Conservation (phyloP, 2,113 vertebrate genomes). For the Tragelaphus buxtoni region DNA sequence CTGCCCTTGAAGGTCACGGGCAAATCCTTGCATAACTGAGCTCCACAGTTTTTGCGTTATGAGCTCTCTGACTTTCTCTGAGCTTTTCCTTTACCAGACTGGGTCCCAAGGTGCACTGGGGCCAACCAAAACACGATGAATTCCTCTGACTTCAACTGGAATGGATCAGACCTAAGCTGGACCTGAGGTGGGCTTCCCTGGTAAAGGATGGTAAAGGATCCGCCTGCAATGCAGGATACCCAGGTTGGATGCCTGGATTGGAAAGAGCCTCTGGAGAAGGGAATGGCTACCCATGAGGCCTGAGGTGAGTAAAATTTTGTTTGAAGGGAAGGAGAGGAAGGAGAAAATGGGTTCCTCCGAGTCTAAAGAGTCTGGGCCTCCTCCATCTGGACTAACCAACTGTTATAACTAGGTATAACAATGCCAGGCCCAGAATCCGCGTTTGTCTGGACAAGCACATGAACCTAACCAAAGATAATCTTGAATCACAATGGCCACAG, state of each 20-base stretch:
- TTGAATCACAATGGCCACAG: not conserved
- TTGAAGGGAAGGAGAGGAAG: not conserved
- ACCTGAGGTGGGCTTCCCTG: not conserved
- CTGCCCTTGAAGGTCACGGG: not conserved
- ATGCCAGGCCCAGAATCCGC: not conserved
- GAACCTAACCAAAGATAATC: not conserved
- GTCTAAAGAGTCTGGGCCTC: not conserved
- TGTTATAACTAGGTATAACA: not conserved
- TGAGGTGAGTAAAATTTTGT: not conserved
- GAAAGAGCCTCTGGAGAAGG: not conserved
- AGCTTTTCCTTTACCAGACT: not conserved
- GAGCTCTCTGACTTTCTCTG: not conserved
- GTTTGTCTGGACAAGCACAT: not conserved
- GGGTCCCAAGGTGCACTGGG: not conserved
- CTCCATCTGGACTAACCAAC: not conserved
- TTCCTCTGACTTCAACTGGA: not conserved
- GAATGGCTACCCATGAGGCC: not conserved
- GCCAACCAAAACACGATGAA: not conserved
- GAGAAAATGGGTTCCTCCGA: not conserved
- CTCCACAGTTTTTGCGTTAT: not conserved
- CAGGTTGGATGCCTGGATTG: not conserved
- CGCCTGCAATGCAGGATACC: fast-evolving
- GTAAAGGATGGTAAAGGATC: not conserved
- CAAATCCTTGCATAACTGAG: not conserved
- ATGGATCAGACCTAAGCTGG: not conserved